Evolutionary conservation across 2,113 vertebrate genomes (phyloP), one percentile per base, ranked within the genome.

Genomic region (Oryctolagus cuniculus): DNA sequence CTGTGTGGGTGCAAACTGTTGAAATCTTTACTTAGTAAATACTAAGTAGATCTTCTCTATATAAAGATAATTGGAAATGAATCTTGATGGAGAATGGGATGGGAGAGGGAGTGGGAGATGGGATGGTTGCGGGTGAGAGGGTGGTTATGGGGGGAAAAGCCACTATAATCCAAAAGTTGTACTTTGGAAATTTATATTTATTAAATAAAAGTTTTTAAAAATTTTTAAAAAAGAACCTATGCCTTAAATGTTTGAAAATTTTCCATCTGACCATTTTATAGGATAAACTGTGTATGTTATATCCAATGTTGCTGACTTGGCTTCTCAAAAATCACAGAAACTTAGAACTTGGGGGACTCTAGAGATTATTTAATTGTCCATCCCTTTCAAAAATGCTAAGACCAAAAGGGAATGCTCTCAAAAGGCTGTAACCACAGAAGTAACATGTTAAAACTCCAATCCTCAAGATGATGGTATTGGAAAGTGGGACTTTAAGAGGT

Each of bases 171-270:
- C 44, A 44, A 44, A 44, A 44, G 44, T 44, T 44, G 44, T 44
- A 44, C 44, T 44, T 44, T 44, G 44, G 44, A 44, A 44, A 44
- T 44, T 44, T 44, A 44, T 44, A 44, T 44, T 44, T 44, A 44
- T 44, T 44, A 44, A 44, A 44, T 44, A 44, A 44, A 44, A 44
- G 44, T 44, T 44, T 44, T 44, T 44, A 44, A 6, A 44, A 44
- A 44, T 7, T 44, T 44, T 44, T 7, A 44, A 44, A 7, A 51
- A 85, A 89, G 61, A 75, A 80, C 7, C 17, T 70, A 55, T 49
- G 25, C 34, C 51, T 70, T 36, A 73, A 79, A 58, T 22, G 15
- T 88, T 94, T 36, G 63, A 44, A 93, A 93, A 77, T 58, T 80
- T 84, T 63, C 53, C 31, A 78, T 25, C 12, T 36, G 72, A 21